These are phyloP conservation scores for Ciconia stormi DNA, from an alignment of 2,113 vertebrate genomes.

Conservation along the genomic window DNA sequence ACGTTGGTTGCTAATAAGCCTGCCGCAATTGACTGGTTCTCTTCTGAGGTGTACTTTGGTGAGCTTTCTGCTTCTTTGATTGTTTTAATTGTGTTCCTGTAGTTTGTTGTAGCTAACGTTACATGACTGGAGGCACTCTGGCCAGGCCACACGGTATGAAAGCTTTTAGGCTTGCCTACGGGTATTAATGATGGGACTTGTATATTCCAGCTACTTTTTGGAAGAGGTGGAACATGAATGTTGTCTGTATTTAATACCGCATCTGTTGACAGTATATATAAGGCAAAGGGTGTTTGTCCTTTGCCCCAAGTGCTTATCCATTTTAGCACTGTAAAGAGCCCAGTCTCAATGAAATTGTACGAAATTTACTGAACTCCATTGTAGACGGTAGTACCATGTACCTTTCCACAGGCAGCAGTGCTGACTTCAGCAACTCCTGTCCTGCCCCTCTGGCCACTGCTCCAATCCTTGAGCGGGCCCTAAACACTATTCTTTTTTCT, in stretches of 20 bases:
- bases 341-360: not conserved
- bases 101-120: not conserved
- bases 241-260: not conserved
- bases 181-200: not conserved
- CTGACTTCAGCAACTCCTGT: not conserved
- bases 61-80: not conserved
- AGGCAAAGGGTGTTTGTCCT: not conserved
- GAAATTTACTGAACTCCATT: not conserved
- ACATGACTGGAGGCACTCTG: not conserved
- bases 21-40: not conserved
- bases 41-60: not conserved
- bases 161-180: not conserved
- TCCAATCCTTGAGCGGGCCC: not conserved
- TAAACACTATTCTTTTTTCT: not conserved
- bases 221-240: not conserved
- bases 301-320: not conserved
- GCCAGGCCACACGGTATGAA: not conserved
- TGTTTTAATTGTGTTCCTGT: not conserved
- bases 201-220: not conserved
- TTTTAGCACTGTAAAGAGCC: not conserved
- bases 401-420: not conserved
- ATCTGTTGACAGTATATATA: not conserved
- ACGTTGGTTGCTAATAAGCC: not conserved
- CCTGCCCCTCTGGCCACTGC: not conserved
- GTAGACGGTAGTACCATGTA: not conserved